Base-by-base conservation (phyloP, 2,113 vertebrate genomes). In the Syngnathus floridae region DNA sequence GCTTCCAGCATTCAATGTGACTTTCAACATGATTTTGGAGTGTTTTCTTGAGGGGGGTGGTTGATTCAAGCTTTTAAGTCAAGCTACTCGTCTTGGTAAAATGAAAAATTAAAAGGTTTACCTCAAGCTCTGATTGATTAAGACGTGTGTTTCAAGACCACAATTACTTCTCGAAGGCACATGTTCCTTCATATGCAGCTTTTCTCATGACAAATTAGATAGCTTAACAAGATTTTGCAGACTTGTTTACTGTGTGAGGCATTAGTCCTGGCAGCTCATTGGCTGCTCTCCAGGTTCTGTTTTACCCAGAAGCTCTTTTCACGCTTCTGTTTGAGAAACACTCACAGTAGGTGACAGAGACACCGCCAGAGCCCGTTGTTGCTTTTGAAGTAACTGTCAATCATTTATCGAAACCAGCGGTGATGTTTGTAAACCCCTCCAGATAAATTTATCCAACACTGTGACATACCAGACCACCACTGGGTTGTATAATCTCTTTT, bases 331-430 rank as follows among this genome's bases (percentile, higher is more conserved):
- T 74, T 63, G 59, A 51, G 54, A 70, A 64, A 66, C 41, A 14
- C 45, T 75, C 74, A n/a, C 66, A 72, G 72, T 69, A 62, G 73
- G 77, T 38, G 71, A 74, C 64, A 40, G 38, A 81, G 40, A 65
- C 1, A 14, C 51, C 67, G 73, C 68, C 76, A 69, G 22, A 57
- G 31, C 60, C 10, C 7, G 62, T 67, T 68, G 46, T 62, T 73
- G 60, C 67, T 64, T 49, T 77, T 56, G 60, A 37, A 60, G 31
- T 36, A 37, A 26, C 49, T 51, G 65, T 58, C 72, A 71, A 57
- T 76, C 72, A 64, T 48, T 22, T 43, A 62, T 69, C 57, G 58
- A 31, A 10, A 4, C 37, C 40, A 38, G 36, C 6, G 2, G 37
- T 48, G 43, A 49, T 60, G 57, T 40, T 31, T 22, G 38, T 54